A percentile compares a stretch with the other conserved stretches of the same genome.
Evolutionary conservation across 2,888 invertebrate genomes (phyloP).

Genomic region (Galerucella calmariensis): DNA sequence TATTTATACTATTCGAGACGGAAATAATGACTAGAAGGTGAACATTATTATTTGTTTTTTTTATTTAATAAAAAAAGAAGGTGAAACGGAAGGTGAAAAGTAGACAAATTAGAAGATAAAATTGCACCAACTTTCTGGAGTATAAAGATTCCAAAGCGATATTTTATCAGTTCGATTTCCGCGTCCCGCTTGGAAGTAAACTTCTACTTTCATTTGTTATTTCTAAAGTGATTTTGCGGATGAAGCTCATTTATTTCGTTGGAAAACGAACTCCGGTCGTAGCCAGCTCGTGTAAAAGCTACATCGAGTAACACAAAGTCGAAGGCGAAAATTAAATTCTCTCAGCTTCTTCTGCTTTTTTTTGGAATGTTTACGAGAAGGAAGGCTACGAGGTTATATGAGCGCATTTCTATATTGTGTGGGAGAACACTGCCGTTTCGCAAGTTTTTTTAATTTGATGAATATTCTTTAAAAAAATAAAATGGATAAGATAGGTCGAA

Average conservation of each 20-base stretch:
- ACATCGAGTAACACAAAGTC: slow-evolving; percentile 14
- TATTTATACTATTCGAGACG: too few species aligned
- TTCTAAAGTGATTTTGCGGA: slow-evolving; percentile 49
- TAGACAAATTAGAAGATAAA: not conserved
- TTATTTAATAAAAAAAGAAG: too few species aligned
- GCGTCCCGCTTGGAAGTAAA: slow-evolving; percentile 38
- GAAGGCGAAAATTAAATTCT: slow-evolving; percentile 26
- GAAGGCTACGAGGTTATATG: not conserved
- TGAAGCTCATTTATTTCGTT: slow-evolving; percentile 47
- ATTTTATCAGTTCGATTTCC: slow-evolving; percentile 31
- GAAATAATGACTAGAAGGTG: too few species aligned
- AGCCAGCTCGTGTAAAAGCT: slow-evolving; percentile 22
- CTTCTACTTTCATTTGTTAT: slow-evolving; percentile 49
- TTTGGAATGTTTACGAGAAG: not conserved
- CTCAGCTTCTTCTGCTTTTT: slow-evolving; percentile 10
- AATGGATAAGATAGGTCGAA: too few species aligned
- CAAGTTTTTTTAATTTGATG: not conserved
- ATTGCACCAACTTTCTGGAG: not conserved
- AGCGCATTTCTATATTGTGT: not conserved
- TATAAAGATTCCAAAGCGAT: slow-evolving; percentile 4
- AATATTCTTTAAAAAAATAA: not conserved
- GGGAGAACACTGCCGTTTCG: not conserved
- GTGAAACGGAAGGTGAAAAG: not conserved
- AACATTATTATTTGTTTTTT: too few species aligned
- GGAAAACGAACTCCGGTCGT: slow-evolving; percentile 19